phyloP scores from a whole-genome alignment of 1,140 invertebrate species.

The Brachionus rubens region DNA sequence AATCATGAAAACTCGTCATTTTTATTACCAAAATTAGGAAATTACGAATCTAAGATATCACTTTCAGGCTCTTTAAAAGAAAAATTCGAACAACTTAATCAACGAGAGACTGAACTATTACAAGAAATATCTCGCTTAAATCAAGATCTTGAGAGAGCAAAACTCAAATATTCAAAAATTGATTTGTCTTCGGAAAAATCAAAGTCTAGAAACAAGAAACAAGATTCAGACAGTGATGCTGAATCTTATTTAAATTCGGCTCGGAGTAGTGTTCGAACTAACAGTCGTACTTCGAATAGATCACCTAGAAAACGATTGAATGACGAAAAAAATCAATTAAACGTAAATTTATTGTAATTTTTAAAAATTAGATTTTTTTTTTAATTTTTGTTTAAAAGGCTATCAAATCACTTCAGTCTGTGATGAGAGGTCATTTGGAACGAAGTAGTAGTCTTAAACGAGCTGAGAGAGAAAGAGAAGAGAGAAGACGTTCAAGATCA shows the following conservation, averaged over 20 bases:
- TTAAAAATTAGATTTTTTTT: background rate
- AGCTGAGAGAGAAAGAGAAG: background rate
- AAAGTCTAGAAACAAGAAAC: background rate
- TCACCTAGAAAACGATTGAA: background rate
- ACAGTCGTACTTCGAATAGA: background rate
- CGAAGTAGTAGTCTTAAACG: slow-evolving; percentile 8
- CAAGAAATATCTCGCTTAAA: slow-evolving; percentile 25
- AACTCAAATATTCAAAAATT: background rate
- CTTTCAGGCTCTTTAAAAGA: background rate
- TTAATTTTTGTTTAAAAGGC: slow-evolving; percentile 1
- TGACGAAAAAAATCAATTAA: slow-evolving; percentile 15
- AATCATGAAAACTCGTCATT: background rate
- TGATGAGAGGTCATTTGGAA: slow-evolving; percentile 26
- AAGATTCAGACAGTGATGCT: slow-evolving; percentile 6
- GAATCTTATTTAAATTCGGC: background rate
- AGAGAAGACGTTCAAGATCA: slow-evolving; percentile 4
- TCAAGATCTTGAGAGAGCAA: background rate
- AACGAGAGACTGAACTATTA: background rate
- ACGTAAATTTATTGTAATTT: background rate
- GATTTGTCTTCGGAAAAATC: too few relatives aligned
- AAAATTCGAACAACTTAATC: background rate
- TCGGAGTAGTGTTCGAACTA: background rate
- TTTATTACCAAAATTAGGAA: background rate
- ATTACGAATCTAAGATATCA: background rate
- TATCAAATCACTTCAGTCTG: slow-evolving; percentile 8